Evolutionary conservation across 2,113 vertebrate species (phyloP).

Genomic region (Benthochromis sp.): DNA sequence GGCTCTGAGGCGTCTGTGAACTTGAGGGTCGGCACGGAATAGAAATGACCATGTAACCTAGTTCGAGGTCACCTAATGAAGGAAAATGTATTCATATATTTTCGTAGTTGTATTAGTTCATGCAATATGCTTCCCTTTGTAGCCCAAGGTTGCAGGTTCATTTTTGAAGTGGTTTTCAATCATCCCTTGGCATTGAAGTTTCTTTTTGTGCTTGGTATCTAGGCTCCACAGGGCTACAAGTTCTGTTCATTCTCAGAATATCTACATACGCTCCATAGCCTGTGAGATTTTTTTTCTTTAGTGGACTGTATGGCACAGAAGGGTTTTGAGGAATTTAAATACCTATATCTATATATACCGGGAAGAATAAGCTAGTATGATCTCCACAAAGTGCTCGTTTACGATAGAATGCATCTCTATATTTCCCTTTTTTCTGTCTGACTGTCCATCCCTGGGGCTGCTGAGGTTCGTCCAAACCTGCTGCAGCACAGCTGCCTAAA

Average conservation of each 20-base stretch:
- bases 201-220: constrained; percentile 36
- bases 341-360: not conserved
- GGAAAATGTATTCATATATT: constrained; percentile 67
- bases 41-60: constrained; percentile 65
- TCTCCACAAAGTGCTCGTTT: not conserved
- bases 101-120: constrained; percentile 59
- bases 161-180: constrained; percentile 65
- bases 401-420: not conserved
- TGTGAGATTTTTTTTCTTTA: not conserved
- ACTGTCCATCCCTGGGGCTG: constrained; percentile 20
- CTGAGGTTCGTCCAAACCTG: constrained; percentile 27
- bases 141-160: constrained; percentile 60
- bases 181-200: constrained; percentile 53
- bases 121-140: constrained; percentile 61
- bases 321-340: not conserved
- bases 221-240: constrained; percentile 34
- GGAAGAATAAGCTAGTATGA: not conserved
- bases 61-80: constrained; percentile 70
- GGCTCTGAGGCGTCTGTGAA: constrained; percentile 57
- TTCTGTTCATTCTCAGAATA: constrained; percentile 15
- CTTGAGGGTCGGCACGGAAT: constrained; percentile 59
- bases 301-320: not conserved
- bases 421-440: not conserved
- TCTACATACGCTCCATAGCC: constrained; percentile 5
- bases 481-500: constrained; percentile 11